Evolutionary conservation across 2,888 invertebrate species (phyloP), one percentile per base, ranked within the genome.

Genomic region (Apamea anceps): DNA sequence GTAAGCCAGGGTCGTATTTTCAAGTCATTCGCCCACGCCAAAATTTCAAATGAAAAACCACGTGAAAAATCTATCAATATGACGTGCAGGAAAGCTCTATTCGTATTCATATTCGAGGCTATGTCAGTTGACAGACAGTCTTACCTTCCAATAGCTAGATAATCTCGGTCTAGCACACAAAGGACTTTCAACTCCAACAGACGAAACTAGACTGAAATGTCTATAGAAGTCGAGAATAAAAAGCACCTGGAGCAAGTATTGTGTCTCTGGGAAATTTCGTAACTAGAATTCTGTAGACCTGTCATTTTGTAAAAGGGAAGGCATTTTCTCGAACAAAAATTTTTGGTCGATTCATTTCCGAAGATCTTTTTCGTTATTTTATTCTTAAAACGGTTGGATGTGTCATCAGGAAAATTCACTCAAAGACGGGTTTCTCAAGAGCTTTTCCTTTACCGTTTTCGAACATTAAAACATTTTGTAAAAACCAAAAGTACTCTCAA

Each of bases 51-150:
- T 42, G 54, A 66, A 63, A 68, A 51, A 25, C 25, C 25, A 60
- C 15, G 25, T 15, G 13, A 10, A 67, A 68, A 72, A 63, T 45
- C 66, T 42, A 57, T 51, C 68, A 32, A 8, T 25, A 37, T n/a
- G 28, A 60, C 63, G 51, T 60, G 7, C 8, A 42, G 13, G 37
- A 48, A 51, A 1, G 57, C 65, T 18, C 60, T 57, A 37, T 79
- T 66, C 70, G 79, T 70, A 60, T 65, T 57, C 62, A 68, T 60
- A 79, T 73, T 83, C 37, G 79, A 83, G 66, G 79, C 79, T 72
- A 15, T 63, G 73, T 60, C 57, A 79, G 82, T 79, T 82, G 84
- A 79, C 70, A 83, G 84, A 83, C 79, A 79, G 72, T 57, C 79
- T 72, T 79, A 79, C 60, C 15, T 45, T 60, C 60, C 70, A 79